Conservation (phyloP, 2,888 invertebrate species). For the Thyatira batis region DNA sequence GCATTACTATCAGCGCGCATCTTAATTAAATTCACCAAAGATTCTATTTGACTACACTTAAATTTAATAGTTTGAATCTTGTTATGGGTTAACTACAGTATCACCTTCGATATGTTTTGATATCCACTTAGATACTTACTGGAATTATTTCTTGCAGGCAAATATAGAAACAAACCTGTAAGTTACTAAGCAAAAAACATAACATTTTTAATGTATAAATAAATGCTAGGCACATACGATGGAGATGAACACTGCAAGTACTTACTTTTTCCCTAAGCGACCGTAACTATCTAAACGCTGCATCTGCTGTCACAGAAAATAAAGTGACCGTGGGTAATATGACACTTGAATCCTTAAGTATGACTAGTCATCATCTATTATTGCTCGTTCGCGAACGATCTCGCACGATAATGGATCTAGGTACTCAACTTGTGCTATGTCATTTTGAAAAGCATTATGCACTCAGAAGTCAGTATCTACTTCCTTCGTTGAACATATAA, state of each 20-base stretch:
- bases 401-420: slow-evolving; percentile 38
- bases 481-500: slow-evolving; percentile 14
- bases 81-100: slow-evolving; percentile 4
- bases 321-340: slow-evolving; percentile 51
- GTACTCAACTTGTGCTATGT: slow-evolving; percentile 39
- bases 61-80: slow-evolving; percentile 30
- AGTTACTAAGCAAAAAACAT: no score
- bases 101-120: neutral
- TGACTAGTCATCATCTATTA: slow-evolving; percentile 58
- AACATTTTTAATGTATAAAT: neutral
- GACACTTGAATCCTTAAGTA: slow-evolving; percentile 42
- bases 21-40: slow-evolving; percentile 54
- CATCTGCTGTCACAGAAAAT: slow-evolving; percentile 44
- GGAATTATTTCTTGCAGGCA: no score
- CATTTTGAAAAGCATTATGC: slow-evolving; percentile 33
- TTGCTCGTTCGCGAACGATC: slow-evolving; percentile 47
- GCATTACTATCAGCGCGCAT: slow-evolving; percentile 44
- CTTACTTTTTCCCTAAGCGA: slow-evolving; percentile 2
- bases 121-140: no score
- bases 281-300: slow-evolving; percentile 20
- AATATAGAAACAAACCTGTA: neutral
- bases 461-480: slow-evolving; percentile 12
- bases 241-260: neutral
- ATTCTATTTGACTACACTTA: slow-evolving; percentile 34
- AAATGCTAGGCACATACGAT: neutral